phyloP scores from a whole-genome alignment of 2,888 invertebrate genomes.

The Clostera curtula region DNA sequence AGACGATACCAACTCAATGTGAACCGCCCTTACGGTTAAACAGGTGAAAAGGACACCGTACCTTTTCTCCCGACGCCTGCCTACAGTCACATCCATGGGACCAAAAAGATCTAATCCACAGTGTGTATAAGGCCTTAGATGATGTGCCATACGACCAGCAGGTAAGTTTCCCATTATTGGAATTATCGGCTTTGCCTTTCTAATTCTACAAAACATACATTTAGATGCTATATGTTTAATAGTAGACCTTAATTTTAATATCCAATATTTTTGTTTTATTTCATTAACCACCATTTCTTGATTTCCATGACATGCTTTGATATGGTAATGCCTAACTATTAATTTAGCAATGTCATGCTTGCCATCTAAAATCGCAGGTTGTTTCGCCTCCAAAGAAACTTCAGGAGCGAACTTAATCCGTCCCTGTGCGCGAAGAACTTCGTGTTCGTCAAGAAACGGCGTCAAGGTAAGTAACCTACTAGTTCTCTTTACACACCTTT shows the following conservation, averaged over 20 bases:
- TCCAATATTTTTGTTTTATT: conserved; percentile 17
- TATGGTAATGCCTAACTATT: conserved; percentile 10
- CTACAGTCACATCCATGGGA: conserved; percentile 1
- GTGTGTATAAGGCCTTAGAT: neutral
- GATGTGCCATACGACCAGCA: neutral
- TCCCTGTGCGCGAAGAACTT: conserved; percentile 9
- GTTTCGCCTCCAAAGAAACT: conserved; percentile 4
- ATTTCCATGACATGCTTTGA: conserved; percentile 6
- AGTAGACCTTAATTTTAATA: conserved; percentile 13
- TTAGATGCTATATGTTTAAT: conserved; percentile 5
- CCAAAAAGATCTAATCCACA: neutral
- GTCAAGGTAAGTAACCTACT: conserved; percentile 3
- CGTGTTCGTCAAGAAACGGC: conserved; percentile 10
- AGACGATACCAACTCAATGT: conserved; percentile 12
- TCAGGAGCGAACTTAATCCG: conserved; percentile 9
- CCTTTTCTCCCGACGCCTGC: conserved; percentile 7
- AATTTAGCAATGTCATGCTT: conserved; percentile 4
- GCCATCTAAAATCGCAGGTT: conserved; percentile 13
- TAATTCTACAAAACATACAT: conserved; percentile 5
- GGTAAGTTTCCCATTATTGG: conserved; percentile 7
- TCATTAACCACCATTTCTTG: conserved; percentile 17
- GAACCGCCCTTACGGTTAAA: conserved; percentile 16
- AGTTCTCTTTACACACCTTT: neutral
- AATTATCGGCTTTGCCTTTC: neutral
- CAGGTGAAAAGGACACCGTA: conserved; percentile 19